A percentile compares a stretch with the other conserved stretches of the same genome.
Evolutionary conservation across 1,140 invertebrate genomes (phyloP).

Genomic region (Pseudoatta argentina): DNA sequence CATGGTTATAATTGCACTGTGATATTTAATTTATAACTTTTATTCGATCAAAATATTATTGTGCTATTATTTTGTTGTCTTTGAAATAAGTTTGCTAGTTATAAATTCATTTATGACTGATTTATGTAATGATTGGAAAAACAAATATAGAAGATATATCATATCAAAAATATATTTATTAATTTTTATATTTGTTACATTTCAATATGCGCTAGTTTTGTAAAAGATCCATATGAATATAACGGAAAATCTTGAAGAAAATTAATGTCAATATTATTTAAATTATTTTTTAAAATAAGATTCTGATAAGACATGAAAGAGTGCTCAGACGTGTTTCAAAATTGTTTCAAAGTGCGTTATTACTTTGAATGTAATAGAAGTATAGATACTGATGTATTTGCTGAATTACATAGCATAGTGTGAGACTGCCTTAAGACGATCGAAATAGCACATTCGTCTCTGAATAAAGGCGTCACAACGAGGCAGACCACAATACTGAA

Average conservation of each 20-base stretch:
- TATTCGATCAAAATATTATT: not conserved
- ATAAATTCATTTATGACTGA: not conserved
- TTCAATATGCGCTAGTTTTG: not conserved
- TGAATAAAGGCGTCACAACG: conserved; percentile 45
- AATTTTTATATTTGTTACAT: conserved; percentile 5
- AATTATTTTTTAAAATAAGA: not conserved
- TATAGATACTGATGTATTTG: not conserved
- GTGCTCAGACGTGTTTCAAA: not conserved
- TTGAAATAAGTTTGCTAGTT: not conserved
- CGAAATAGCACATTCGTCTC: conserved; percentile 1
- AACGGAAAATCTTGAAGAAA: not conserved
- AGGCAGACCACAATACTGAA: conserved; percentile 39
- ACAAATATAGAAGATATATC: not conserved
- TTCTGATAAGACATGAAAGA: not conserved
- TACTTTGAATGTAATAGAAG: not conserved
- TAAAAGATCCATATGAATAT: not conserved
- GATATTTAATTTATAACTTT: conserved; percentile 1
- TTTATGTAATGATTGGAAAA: not conserved
- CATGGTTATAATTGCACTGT: not conserved
- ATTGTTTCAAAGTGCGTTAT: not conserved
- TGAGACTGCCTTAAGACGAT: conserved; percentile 24
- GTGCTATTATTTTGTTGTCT: not conserved
- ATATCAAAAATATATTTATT: not conserved
- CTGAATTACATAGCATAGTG: not conserved
- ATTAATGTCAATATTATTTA: not conserved